Evolutionary conservation across 92 coral and sea anemone species (phyloP).

Genomic region (Epizoanthus scotinus): DNA sequence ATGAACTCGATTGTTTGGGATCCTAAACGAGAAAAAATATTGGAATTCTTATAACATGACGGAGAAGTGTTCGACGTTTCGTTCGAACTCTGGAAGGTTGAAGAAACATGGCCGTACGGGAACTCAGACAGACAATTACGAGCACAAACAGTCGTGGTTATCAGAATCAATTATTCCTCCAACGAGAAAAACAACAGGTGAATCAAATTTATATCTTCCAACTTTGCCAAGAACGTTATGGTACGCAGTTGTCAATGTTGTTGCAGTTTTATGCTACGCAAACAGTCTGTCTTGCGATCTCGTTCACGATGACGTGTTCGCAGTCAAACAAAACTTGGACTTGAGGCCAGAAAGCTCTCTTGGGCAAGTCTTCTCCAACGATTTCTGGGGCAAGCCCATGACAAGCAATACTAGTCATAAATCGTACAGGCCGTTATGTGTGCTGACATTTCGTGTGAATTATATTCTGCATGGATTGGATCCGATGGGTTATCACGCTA

Average conservation of each 20-base stretch:
- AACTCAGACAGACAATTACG: too few species aligned
- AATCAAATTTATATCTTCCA: conserved; percentile 33
- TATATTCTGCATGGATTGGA: conserved; percentile 64
- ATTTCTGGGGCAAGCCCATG: conserved; percentile 94
- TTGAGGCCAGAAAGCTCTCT: conserved; percentile 65
- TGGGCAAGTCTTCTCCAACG: conserved; percentile 58
- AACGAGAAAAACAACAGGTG: neutral
- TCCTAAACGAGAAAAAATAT: neutral
- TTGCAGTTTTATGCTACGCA: conserved; percentile 60
- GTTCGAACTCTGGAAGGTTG: neutral
- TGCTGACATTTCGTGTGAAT: conserved; percentile 81
- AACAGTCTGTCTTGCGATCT: conserved; percentile 75
- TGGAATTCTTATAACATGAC: neutral
- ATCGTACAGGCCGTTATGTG: conserved; percentile 90
- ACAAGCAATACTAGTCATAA: conserved; percentile 85
- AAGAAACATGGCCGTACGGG: conserved; percentile 12
- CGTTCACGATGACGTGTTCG: conserved; percentile 90
- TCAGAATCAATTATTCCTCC: neutral
- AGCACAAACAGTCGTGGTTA: neutral
- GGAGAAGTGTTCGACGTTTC: conserved; percentile 4
- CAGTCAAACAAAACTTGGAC: conserved; percentile 81
- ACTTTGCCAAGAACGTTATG: conserved; percentile 46
- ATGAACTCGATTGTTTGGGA: neutral
- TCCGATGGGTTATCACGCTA: conserved; percentile 78
- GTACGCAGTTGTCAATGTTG: conserved; percentile 54